Percentiles rank a stretch among this genome's conserved stretches.
These are phyloP conservation scores for Cecidostiba fungosa DNA, from an alignment of 2,888 invertebrate genomes.

Conservation along the genomic window DNA sequence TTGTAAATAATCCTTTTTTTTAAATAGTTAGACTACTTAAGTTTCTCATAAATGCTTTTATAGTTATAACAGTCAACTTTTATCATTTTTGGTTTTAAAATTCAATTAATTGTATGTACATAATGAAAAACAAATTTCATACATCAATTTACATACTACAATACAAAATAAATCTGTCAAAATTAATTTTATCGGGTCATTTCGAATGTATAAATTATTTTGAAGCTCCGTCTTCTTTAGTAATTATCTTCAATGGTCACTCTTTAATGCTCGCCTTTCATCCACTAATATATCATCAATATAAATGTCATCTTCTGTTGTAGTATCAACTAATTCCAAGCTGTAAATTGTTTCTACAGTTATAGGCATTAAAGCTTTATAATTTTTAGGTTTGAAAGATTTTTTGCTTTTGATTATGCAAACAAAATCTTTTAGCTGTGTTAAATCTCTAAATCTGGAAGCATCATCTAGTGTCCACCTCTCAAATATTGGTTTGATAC, in stretches of 20 bases:
- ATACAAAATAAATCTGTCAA: too few relatives aligned
- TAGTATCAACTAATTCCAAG: constrained; percentile 43
- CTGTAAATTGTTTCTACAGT: constrained; percentile 25
- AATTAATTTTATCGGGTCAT: too few relatives aligned
- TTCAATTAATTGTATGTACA: too few relatives aligned
- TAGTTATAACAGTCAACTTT: too few relatives aligned
- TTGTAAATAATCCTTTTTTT: too few relatives aligned
- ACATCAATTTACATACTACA: too few relatives aligned
- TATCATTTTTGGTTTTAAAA: too few relatives aligned
- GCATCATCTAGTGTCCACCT: constrained; percentile 23
- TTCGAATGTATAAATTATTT: too few relatives aligned
- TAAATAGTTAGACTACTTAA: too few relatives aligned
- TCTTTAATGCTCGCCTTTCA: constrained; percentile 12
- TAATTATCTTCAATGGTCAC: not conserved
- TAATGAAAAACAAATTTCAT: too few relatives aligned
- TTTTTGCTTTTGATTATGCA: not conserved
- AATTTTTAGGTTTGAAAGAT: not conserved
- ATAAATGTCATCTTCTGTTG: constrained; percentile 42
- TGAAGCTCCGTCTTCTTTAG: too few relatives aligned
- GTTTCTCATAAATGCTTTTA: too few relatives aligned
- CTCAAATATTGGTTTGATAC: constrained; percentile 29
- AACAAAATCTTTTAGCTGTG: constrained; percentile 32
- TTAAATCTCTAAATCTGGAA: constrained; percentile 31
- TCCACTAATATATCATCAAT: constrained; percentile 30
- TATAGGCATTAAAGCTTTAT: not conserved